These are phyloP conservation scores for Lagocephalus sceleratus DNA, from an alignment of 2,797 vertebrate genomes.

Conservation along the genomic window DNA sequence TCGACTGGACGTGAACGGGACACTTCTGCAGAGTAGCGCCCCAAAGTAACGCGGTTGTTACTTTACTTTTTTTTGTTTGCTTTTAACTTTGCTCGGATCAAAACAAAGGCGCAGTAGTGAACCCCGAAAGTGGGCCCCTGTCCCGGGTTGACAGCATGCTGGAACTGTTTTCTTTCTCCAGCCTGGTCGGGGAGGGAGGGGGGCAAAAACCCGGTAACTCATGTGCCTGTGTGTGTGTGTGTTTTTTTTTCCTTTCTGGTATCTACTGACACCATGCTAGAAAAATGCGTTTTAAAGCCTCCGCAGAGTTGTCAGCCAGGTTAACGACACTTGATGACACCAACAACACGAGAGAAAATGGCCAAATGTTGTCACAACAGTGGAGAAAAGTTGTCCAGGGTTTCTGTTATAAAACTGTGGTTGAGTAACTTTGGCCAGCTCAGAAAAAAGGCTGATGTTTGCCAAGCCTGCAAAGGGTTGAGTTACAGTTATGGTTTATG, in stretches of 20 bases:
- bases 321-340: too few relatives aligned
- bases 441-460: too few relatives aligned
- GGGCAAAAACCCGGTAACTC: conserved; percentile 18
- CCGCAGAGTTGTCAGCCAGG: too few relatives aligned
- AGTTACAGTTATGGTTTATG: too few relatives aligned
- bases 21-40: conserved; percentile 4
- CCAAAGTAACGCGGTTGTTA: conserved; percentile 25
- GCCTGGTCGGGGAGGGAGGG: background rate
- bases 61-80: too few relatives aligned
- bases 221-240: conserved; percentile 12
- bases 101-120: conserved; percentile 42
- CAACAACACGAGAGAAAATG: too few relatives aligned
- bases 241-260: background rate
- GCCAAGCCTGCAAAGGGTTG: too few relatives aligned
- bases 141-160: conserved; percentile 48
- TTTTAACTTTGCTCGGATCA: conserved; percentile 18
- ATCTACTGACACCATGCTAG: conserved; percentile 17
- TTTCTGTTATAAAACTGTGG: too few relatives aligned
- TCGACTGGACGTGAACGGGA: conserved; percentile 7
- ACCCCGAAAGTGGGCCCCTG: conserved; percentile 47
- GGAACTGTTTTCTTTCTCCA: conserved; percentile 33
- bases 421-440: background rate
- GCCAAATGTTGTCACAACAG: too few relatives aligned
- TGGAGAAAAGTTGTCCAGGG: too few relatives aligned
- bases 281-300: background rate